phyloP scores from a whole-genome alignment of 2,888 invertebrate species.

The Liopterus haemorrhoidalis region DNA sequence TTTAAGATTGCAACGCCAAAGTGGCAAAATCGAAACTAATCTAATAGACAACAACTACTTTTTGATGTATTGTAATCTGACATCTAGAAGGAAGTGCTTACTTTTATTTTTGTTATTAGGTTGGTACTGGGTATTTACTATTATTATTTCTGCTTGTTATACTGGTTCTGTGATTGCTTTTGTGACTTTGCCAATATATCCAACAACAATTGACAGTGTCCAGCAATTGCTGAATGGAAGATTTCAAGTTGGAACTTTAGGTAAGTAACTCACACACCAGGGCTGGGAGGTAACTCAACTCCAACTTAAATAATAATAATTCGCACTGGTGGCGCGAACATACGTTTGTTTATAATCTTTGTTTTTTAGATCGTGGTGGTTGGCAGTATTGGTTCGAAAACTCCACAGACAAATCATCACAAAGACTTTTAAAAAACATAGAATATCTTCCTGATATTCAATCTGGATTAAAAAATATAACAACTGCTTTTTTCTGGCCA shows the following conservation, averaged over 20 bases:
- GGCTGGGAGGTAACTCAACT: too few relatives aligned
- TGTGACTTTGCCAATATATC: slow-evolving; percentile 71
- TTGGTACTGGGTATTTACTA: slow-evolving; percentile 80
- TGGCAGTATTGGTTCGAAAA: slow-evolving; percentile 71
- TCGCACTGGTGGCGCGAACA: too few relatives aligned
- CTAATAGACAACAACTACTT: too few relatives aligned
- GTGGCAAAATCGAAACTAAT: too few relatives aligned
- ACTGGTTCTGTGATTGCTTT: slow-evolving; percentile 81
- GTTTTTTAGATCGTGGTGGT: slow-evolving; percentile 59
- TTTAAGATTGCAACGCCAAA: too few relatives aligned
- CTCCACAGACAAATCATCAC: slow-evolving; percentile 58
- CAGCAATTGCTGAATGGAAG: slow-evolving; percentile 59
- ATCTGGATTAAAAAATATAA: slow-evolving; percentile 66
- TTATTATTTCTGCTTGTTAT: slow-evolving; percentile 77
- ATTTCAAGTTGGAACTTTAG: slow-evolving; percentile 66
- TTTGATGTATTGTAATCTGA: too few relatives aligned
- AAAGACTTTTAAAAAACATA: slow-evolving; percentile 58
- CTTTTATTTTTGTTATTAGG: slow-evolving; percentile 47
- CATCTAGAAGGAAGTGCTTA: too few relatives aligned
- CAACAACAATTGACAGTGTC: slow-evolving; percentile 65
- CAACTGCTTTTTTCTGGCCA: slow-evolving; percentile 70
- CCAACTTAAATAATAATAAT: too few relatives aligned
- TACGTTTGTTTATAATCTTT: background rate
- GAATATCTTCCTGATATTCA: slow-evolving; percentile 62
- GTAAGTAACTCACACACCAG: slow-evolving; percentile 43